These are phyloP conservation scores for Bemisia tabaci DNA, from an alignment of 1,140 invertebrate species.

Conservation along the genomic window DNA sequence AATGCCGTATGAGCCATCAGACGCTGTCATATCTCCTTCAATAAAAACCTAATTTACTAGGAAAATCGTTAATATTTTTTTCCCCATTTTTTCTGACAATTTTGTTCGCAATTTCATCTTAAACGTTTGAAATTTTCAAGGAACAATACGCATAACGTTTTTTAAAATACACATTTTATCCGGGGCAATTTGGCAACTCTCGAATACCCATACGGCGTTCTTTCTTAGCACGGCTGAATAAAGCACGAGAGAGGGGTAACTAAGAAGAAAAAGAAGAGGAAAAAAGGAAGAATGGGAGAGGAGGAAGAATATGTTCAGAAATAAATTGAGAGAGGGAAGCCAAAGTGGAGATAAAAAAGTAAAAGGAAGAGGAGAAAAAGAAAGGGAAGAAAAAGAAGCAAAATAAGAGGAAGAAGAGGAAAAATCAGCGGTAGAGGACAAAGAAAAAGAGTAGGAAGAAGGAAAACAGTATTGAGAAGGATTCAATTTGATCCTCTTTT, in stretches of 20 bases:
- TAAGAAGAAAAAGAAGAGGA: background rate
- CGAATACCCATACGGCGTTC: too few species aligned
- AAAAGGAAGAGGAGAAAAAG: background rate
- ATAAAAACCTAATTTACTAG: too few species aligned
- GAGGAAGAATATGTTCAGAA: background rate
- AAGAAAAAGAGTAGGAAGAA: background rate
- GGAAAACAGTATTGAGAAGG: background rate
- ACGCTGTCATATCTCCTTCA: too few species aligned
- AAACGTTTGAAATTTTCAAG: too few species aligned
- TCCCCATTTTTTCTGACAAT: too few species aligned
- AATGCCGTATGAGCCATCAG: too few species aligned
- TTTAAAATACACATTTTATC: too few species aligned
- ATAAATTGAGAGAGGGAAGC: background rate
- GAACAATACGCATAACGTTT: too few species aligned
- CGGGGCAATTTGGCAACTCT: too few species aligned
- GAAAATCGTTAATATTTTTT: too few species aligned
- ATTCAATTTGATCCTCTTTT: background rate
- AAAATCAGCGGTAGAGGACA: background rate
- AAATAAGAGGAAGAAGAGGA: background rate
- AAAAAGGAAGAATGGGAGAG: background rate
- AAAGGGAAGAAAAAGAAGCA: background rate
- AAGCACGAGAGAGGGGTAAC: background rate
- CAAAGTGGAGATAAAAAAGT: background rate
- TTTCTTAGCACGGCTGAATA: too few species aligned
- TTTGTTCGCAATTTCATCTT: too few species aligned